Conservation (phyloP, 1,140 invertebrate species). For the Tetragnatha versicolor region DNA sequence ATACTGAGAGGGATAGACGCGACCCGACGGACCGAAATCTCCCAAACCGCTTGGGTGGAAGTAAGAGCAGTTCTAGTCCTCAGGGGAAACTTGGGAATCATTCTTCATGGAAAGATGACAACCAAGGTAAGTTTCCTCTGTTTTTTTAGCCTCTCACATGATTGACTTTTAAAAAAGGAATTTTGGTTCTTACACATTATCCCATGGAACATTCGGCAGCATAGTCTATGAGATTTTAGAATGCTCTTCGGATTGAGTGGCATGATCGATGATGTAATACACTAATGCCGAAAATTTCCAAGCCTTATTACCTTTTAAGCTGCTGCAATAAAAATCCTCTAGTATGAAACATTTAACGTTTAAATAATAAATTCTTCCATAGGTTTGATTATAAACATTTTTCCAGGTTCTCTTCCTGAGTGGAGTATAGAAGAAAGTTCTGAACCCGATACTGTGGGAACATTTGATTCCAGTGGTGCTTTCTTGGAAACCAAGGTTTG, state of each 20-base stretch:
- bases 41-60: conserved; percentile 3
- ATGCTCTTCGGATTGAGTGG: no score
- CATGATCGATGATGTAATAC: background rate
- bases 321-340: no score
- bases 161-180: no score
- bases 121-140: no score
- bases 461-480: conserved; percentile 84
- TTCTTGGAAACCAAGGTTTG: conserved; percentile 66
- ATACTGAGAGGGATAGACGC: conserved; percentile 2
- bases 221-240: no score
- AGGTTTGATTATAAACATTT: background rate
- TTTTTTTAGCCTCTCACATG: no score
- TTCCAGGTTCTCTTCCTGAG: conserved; percentile 62
- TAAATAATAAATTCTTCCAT: no score
- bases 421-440: conserved; percentile 64
- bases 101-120: conserved; percentile 37
- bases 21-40: background rate
- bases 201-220: no score
- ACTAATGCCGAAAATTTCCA: background rate
- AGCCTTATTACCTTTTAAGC: no score
- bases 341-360: no score
- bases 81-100: conserved; percentile 2
- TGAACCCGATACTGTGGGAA: conserved; percentile 74
- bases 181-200: no score
- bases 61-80: background rate